Conservation (phyloP, 2,888 invertebrate genomes). For the Leptarthrus brevirostris region DNA sequence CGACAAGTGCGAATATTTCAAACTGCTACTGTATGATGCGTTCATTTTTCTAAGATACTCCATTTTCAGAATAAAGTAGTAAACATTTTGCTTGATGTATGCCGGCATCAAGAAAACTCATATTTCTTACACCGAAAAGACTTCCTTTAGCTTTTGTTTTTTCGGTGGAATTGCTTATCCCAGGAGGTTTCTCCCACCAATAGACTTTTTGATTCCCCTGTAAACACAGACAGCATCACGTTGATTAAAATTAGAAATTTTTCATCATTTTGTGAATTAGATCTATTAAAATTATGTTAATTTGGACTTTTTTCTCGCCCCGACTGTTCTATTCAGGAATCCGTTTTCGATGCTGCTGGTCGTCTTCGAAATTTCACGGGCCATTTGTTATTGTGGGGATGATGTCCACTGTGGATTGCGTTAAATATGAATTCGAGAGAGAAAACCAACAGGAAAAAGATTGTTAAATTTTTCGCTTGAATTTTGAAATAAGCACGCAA, state of each 20-base stretch:
- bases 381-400: conserved; percentile 27
- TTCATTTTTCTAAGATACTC: too few species aligned
- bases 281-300: conserved; percentile 41
- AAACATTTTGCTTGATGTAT: neutral
- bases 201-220: neutral
- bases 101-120: neutral
- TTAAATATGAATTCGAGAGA: neutral
- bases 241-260: neutral
- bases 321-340: neutral
- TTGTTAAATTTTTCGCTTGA: conserved; percentile 34
- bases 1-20: too few species aligned
- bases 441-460: conserved; percentile 31
- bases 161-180: neutral
- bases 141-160: neutral
- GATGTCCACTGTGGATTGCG: conserved; percentile 12
- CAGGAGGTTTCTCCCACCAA: neutral
- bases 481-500: conserved; percentile 5
- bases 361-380: conserved; percentile 20
- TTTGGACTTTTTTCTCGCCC: neutral
- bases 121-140: neutral
- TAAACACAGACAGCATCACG: neutral
- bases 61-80: neutral
- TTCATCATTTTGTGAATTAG: neutral
- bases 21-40: too few species aligned
- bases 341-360: neutral